phyloP scores from a whole-genome alignment of 2,888 invertebrate species.

The Nemotelus nigrinus region DNA sequence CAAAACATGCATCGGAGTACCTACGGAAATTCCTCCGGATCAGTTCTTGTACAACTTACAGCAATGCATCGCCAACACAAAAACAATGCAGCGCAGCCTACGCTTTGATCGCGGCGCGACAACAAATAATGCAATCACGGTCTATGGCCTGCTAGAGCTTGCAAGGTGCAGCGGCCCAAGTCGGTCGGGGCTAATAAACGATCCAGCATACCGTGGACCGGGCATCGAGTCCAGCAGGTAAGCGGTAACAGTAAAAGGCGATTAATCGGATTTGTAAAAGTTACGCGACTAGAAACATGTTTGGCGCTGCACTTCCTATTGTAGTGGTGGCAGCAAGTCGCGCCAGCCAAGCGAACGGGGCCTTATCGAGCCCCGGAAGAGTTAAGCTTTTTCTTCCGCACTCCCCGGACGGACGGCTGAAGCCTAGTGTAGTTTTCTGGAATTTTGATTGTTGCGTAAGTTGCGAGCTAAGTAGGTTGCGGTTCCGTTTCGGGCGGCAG shows the following conservation, averaged over 20 bases:
- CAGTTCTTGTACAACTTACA: no score
- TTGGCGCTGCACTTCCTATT: conserved; percentile 16
- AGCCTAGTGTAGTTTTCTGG: no score
- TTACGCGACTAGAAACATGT: background rate
- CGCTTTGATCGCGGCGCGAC: no score
- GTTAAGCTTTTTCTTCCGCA: conserved; percentile 8
- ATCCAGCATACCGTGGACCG: background rate
- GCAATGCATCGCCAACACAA: no score
- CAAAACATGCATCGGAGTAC: no score
- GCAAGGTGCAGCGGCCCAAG: background rate
- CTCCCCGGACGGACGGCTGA: no score
- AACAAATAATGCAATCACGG: background rate
- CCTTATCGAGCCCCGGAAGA: conserved; percentile 1
- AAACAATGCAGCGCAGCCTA: no score
- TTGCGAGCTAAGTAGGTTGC: no score
- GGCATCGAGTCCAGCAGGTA: background rate
- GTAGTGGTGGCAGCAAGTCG: background rate
- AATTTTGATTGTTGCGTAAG: no score
- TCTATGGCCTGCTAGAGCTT: background rate
- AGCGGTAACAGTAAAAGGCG: conserved; percentile 5
- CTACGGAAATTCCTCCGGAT: no score
- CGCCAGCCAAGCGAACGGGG: background rate
- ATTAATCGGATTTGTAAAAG: conserved; percentile 6
- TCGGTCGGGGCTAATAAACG: background rate
- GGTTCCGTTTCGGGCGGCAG: no score